Percentiles rank a stretch among this genome's conserved stretches.
Conservation (phyloP, 37 sponge, comb jelly and placozoan species). For the Tethya wilhelma region DNA sequence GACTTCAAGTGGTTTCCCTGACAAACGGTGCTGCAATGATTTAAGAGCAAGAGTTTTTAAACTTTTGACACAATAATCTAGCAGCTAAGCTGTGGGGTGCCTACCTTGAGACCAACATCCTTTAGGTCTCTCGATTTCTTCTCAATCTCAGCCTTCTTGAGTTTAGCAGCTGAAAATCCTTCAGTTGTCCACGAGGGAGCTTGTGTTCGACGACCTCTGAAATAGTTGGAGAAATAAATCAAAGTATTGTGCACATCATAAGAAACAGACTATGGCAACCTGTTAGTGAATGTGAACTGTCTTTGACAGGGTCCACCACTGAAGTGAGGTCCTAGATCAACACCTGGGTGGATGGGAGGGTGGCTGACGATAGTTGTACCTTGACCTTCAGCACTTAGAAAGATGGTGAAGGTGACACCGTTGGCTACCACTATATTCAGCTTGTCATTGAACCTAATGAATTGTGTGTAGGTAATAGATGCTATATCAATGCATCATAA, state of each 20-base stretch:
- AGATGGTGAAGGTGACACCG: conserved; percentile 76
- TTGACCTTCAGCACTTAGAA: conserved; percentile 77
- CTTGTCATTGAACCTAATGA: conserved; percentile 84
- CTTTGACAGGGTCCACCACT: conserved; percentile 63
- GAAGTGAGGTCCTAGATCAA: conserved; percentile 94
- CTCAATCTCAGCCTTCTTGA: conserved; percentile 62
- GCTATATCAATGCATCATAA: background rate
- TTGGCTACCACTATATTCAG: conserved; percentile 71
- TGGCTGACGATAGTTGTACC: conserved; percentile 92
- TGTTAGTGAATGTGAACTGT: conserved; percentile 83
- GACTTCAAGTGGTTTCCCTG: background rate
- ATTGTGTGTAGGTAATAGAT: background rate
- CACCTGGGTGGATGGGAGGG: conserved; percentile 79
- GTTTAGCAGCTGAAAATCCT: conserved; percentile 73
- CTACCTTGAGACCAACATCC: conserved; percentile 49
- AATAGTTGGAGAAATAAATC: background rate
- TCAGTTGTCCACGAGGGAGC: conserved; percentile 92
- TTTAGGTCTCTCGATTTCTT: conserved; percentile 22
- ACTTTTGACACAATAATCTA: no score
- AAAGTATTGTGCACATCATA: background rate
- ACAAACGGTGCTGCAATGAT: background rate
- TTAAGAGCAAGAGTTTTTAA: background rate
- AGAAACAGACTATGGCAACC: background rate
- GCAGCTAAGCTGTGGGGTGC: background rate
- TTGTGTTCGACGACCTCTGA: conserved; percentile 58